Evolutionary conservation across 2,888 invertebrate species (phyloP), one percentile per base, ranked within the genome.

Genomic region (Arrhopalites spinosus): DNA sequence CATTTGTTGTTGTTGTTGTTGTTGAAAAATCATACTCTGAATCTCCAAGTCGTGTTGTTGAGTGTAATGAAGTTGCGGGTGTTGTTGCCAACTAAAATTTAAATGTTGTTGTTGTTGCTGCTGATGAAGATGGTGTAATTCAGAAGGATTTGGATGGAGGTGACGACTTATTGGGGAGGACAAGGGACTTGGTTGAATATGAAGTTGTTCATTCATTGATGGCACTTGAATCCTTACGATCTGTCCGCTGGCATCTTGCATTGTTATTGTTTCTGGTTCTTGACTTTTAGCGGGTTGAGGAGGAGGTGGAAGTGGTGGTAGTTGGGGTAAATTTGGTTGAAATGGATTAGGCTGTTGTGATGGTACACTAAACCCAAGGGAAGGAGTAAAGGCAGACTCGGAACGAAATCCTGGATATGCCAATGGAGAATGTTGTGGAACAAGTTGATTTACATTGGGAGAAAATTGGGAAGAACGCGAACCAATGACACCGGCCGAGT

Each of bases 171-270:
- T 36, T 36, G 59, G 13, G 25, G 59, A 23, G 25, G 27, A 20
- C 2, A 23, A 13, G 25, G 53, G 20, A 56, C 20, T 27, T 13
- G 59, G 30, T 66, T 66, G 66, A n/a, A 59, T 20, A 25, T 45
- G 45, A 45, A 43, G 43, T 20, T 66, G 66, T 45, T 66, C 20
- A 11, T 45, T 15, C 30, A 75, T 69, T 2, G 68, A 56, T 8
- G 74, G 67, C 23, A 75, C 68, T 43, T 56, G 45, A 25, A 75
- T 59, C 61, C 69, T 36, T 5, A 45, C 29, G 2, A 75, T 45
- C 69, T 68, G 56, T 47, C 74, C 74, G 1, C 15, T 63, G 7
- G 68, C 25, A 61, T 75, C 74, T 69, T 75, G 67, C 25, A 75
- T 13, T 17, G 74, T 75, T 61, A 75, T 75, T 15, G 74, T 75